phyloP scores from a whole-genome alignment of 2,888 invertebrate genomes.

The Andrena marginata region DNA sequence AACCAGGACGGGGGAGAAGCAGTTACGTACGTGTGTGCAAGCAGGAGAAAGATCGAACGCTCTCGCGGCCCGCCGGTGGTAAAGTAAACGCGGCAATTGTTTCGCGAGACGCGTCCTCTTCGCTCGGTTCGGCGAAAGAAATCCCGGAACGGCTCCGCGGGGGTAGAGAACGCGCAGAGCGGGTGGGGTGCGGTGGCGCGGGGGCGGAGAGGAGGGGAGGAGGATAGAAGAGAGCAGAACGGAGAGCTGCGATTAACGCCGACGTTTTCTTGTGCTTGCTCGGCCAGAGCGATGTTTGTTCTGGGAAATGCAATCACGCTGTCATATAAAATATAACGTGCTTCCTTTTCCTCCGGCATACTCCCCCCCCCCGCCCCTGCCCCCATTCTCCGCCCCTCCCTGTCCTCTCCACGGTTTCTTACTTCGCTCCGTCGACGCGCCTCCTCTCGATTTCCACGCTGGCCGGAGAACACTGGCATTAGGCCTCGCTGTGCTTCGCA shows the following conservation, averaged over 20 bases:
- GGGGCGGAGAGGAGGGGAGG: neutral
- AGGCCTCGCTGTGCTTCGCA: conserved; percentile 58
- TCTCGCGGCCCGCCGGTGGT: neutral
- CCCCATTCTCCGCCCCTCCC: conserved; percentile 2
- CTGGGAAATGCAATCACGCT: conserved; percentile 79
- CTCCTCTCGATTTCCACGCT: conserved; percentile 69
- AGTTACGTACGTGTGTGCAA: no score
- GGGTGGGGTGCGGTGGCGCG: neutral
- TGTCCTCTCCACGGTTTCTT: conserved; percentile 22
- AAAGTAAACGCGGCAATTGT: conserved; percentile 34
- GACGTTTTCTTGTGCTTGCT: conserved; percentile 73
- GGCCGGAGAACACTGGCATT: conserved; percentile 65
- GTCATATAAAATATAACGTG: conserved; percentile 77
- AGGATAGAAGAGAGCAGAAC: conserved; percentile 23
- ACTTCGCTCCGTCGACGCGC: conserved; percentile 41
- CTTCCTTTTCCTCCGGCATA: conserved; percentile 67
- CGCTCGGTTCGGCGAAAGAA: conserved; percentile 35
- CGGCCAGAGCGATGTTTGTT: conserved; percentile 76
- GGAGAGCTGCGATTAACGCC: conserved; percentile 70
- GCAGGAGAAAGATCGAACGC: no score
- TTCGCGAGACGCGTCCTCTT: conserved; percentile 27
- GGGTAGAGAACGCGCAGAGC: neutral
- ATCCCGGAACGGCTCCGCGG: conserved; percentile 32
- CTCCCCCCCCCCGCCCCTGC: neutral
- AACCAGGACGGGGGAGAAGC: neutral